Evolutionary conservation across 2,797 vertebrate genomes (phyloP).

Genomic region (Malacoraja senta): DNA sequence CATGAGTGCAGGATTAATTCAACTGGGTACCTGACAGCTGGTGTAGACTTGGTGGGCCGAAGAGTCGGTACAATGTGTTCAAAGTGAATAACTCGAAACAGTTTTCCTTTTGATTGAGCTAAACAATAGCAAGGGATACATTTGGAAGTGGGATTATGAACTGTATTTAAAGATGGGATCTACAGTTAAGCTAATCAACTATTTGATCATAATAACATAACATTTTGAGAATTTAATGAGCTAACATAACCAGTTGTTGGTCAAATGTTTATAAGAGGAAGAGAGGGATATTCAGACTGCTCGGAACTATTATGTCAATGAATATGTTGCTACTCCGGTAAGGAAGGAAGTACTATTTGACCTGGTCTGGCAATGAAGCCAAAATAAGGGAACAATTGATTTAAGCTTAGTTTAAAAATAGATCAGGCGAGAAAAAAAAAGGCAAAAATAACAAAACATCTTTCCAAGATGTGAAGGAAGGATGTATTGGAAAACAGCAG

Average conservation of each 20-base stretch:
- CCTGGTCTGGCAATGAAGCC: background rate
- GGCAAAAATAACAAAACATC: background rate
- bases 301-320: slow-evolving; percentile 1
- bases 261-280: background rate
- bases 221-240: background rate
- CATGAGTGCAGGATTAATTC: too few relatives aligned
- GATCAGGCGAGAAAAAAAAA: background rate
- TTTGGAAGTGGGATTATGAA: background rate
- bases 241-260: background rate
- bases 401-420: background rate
- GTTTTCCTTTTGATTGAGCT: background rate
- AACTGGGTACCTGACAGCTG: too few relatives aligned
- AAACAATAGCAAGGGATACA: background rate
- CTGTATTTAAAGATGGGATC: background rate
- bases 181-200: background rate
- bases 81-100: background rate
- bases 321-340: background rate
- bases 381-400: slow-evolving; percentile 23
- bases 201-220: background rate
- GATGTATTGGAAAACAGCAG: background rate
- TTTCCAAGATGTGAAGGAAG: background rate
- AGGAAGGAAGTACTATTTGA: slow-evolving; percentile 16
- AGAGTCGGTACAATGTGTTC: too few relatives aligned
- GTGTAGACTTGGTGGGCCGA: too few relatives aligned
- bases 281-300: background rate